Base-by-base conservation (phyloP, 2,113 vertebrate genomes). In the Misgurnus mizolepis region DNA sequence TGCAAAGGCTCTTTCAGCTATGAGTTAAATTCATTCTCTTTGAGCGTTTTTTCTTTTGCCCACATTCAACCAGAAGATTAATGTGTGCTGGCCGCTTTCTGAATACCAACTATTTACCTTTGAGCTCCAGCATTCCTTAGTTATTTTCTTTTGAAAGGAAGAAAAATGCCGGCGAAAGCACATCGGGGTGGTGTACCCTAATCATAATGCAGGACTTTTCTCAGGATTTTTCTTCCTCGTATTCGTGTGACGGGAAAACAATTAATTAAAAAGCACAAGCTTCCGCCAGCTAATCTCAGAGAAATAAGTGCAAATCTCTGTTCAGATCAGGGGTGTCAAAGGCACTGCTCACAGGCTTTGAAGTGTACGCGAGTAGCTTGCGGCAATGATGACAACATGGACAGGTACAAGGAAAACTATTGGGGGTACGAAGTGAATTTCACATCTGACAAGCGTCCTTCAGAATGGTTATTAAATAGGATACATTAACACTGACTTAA, bases 111-210 rank as follows among this genome's bases (percentile, higher is more conserved):
- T 75, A 60, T 64, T 75, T 75, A 64, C 73, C 43, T 62, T 43
- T 10, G 11, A 75, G 60, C 18, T 34, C 43, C 17, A 49, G 73
- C 43, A 49, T 34, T 22, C 55, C 71, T 74, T 43, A 47, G 34
- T 75, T 12, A 75, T 64, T 75, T 61, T 64, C 72, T 64, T 75
- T 64, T 75, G 14, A 75, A 34, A 14, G 45, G 72, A 47, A 75
- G 43, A 75, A 41, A 64, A 64, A 75, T 10, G 58, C n/a, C 58
- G 49, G 18, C 34, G 41, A 47, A 40, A 45, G 12, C 43, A 64
- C 34, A 58, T n/a, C 10, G 18, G 34, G 11, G 22, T 7, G 17
- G 18, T 45, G 11, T 27, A 27, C n/a, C 7, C 71, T 22, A 73
- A 73, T 50, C 11, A 62, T 39, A 75, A 75, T 39, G 41, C 41